A percentile compares a stretch with the other conserved stretches of the same genome.
Evolutionary conservation across 2,113 vertebrate genomes (phyloP).

Genomic region (Microtus richardsoni): DNA sequence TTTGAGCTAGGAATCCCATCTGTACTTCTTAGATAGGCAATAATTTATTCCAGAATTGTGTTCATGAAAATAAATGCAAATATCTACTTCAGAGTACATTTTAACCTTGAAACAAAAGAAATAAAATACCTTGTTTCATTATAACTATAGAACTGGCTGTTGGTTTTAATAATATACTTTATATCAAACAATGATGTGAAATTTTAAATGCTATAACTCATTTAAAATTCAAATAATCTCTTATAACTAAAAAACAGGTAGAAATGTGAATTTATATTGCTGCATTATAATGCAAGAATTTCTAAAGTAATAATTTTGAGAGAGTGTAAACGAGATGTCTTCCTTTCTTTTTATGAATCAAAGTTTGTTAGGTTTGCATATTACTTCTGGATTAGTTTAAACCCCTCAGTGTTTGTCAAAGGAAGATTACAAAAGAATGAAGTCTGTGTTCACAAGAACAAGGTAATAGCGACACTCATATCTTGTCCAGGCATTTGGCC

Average conservation of each 20-base stretch:
- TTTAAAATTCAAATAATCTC: slow-evolving; percentile 57
- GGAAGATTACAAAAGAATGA: neutral
- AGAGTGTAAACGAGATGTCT: neutral
- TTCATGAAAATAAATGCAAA: slow-evolving; percentile 83
- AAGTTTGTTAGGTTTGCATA: neutral
- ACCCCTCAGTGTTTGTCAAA: neutral
- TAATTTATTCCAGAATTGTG: slow-evolving; percentile 77
- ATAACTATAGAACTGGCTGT: slow-evolving; percentile 68
- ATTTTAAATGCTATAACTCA: slow-evolving; percentile 56
- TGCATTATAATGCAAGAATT: neutral
- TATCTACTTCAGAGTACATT: slow-evolving; percentile 71
- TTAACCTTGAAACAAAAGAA: slow-evolving; percentile 82
- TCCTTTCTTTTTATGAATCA: slow-evolving; percentile 30
- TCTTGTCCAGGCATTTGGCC: neutral
- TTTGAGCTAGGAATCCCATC: slow-evolving; percentile 70
- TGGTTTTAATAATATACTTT: slow-evolving; percentile 69
- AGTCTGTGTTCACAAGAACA: neutral
- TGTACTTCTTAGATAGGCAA: slow-evolving; percentile 69
- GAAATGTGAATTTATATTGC: slow-evolving; percentile 13
- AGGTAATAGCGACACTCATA: neutral
- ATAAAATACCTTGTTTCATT: slow-evolving; percentile 67
- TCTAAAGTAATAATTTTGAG: neutral
- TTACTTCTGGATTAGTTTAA: neutral
- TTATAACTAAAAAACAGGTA: slow-evolving; percentile 75
- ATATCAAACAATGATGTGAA: slow-evolving; percentile 68